Evolutionary conservation across 1,140 invertebrate genomes (phyloP), one percentile per base, ranked within the genome.

Genomic region (Listronotus oregonensis): DNA sequence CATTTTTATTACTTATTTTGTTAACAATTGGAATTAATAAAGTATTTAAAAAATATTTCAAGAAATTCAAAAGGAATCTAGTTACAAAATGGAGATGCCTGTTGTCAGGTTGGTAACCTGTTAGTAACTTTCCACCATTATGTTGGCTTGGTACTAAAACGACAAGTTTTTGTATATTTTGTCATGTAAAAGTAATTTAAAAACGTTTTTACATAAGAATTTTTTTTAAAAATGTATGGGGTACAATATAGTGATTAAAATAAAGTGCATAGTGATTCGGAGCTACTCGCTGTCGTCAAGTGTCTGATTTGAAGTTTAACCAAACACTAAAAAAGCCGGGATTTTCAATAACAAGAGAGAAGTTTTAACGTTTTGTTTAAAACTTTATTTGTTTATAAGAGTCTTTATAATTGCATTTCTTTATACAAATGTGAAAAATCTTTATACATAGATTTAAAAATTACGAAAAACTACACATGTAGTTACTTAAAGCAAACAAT

Each of bases 251-350:
- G 32, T 34, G 21, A 32, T 9, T 39, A 43, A 47, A 54, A 27
- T 43, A 15, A n/a, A 32, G 40, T 32, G 55, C 27, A n/a, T 18
- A 37, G 34, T 61, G 47, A 10, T n/a, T 12, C 46, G 40, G 17
- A 21, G 39, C 6, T 27, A 17, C 2, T 40, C 50, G 8, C 43
- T 27, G 34, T 6, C 18, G 37, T 32, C 46, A 59, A 55, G 51
- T 64, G 56, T 27, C 32, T 21, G 27, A 39, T 65, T 61, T 54
- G 39, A 62, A 61, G 52, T 54, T 68, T 55, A 68, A 71, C 49
- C 61, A 71, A 71, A 71, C 69, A 68, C 17, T 15, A 47, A 68
- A 71, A 64, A 71, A 66, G 69, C 69, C 69, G 69, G 66, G 66
- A 66, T 68, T 63, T 71, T 60, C 12, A 62, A 58, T 46, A 55